These are phyloP conservation scores for Ascidia mentula DNA, from an alignment of 23 tunicate species.

Conservation along the genomic window DNA sequence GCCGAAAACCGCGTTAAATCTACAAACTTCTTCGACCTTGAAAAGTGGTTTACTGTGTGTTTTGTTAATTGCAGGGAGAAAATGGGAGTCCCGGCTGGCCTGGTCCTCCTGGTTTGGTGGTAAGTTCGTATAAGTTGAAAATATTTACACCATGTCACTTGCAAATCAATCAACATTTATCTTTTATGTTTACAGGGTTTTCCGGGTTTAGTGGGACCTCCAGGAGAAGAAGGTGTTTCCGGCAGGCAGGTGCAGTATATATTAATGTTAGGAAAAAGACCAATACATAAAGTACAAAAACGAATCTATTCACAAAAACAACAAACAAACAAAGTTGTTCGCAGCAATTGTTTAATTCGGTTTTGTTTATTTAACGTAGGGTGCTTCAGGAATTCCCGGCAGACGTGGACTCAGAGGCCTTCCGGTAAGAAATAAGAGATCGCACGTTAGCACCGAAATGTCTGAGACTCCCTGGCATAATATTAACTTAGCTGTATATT, in stretches of 20 bases:
- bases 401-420: not conserved
- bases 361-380: not conserved
- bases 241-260: slow-evolving; percentile 14
- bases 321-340: not conserved
- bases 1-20: no score
- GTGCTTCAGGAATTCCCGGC: not conserved
- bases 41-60: no score
- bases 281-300: not conserved
- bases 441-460: no score
- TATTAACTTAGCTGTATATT: not conserved
- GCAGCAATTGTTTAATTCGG: not conserved
- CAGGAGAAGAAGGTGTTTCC: slow-evolving; percentile 5
- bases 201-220: not conserved
- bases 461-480: no score
- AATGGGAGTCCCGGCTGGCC: not conserved
- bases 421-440: no score
- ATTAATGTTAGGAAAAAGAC: not conserved
- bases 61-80: not conserved
- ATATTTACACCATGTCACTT: not conserved
- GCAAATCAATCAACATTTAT: not conserved
- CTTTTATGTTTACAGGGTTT: not conserved
- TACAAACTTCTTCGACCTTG: no score
- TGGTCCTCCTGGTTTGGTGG: not conserved
- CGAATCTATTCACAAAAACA: not conserved
- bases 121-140: not conserved